These are phyloP conservation scores for Bucorvus abyssinicus DNA, from an alignment of 2,797 vertebrate genomes.

Conservation along the genomic window DNA sequence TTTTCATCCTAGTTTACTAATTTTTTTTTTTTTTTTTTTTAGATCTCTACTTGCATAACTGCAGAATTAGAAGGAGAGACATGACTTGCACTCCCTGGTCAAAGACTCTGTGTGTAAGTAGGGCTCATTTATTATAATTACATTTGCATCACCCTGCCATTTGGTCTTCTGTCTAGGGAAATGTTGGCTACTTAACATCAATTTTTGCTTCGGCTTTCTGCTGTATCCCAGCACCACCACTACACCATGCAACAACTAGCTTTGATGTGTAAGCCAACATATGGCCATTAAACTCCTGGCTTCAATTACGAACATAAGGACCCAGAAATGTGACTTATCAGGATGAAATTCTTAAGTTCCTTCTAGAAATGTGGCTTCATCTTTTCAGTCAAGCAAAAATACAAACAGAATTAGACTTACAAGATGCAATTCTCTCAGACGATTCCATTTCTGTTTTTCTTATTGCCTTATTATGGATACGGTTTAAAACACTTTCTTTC, in stretches of 20 bases:
- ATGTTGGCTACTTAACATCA: slow-evolving; percentile 23
- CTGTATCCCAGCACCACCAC: background rate
- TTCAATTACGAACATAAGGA: slow-evolving; percentile 38
- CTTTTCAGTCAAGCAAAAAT: background rate
- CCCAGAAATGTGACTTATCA: slow-evolving; percentile 33
- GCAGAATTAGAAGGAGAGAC: background rate
- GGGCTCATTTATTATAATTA: background rate
- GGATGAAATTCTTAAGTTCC: background rate
- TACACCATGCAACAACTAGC: background rate
- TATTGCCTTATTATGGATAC: background rate
- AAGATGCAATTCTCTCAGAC: background rate
- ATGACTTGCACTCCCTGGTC: background rate
- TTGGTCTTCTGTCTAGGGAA: slow-evolving; percentile 35
- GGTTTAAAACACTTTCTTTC: background rate
- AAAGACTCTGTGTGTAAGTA: background rate
- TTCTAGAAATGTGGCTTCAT: background rate
- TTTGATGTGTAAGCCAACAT: slow-evolving; percentile 54
- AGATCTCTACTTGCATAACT: background rate
- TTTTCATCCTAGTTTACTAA: background rate
- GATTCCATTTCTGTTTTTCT: background rate
- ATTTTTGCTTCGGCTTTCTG: slow-evolving; percentile 19
- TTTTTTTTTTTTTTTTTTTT: background rate
- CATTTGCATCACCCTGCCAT: background rate
- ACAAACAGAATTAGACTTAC: background rate
- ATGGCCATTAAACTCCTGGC: slow-evolving; percentile 54